Percentiles rank a stretch among this genome's conserved stretches.
Conservation (phyloP, 2,113 vertebrate genomes). For the rabbit (Oryctolagus cuniculus) region mOryCun1.1 NC_091443.1:24093501-24094000, state of each 20-base stretch:
- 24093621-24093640: background rate
- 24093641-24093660: background rate
- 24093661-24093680: background rate
- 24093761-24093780: no score
- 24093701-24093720: background rate
- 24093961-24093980: constrained; percentile 5
- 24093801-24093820: background rate
- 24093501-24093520: background rate
- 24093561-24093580: background rate
- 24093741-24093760: background rate
- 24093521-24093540: constrained; percentile 3
- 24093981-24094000: background rate
- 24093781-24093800: background rate
- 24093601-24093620: background rate
- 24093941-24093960: constrained; percentile 18
- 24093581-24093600: background rate
- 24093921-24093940: background rate
- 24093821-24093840: background rate
- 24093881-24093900: background rate
- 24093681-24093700: background rate
- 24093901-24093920: background rate
- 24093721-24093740: background rate
- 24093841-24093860: background rate
- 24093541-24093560: background rate
- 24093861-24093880: background rate